Conservation (phyloP, 2,797 vertebrate genomes). For the Momotus momota region DNA sequence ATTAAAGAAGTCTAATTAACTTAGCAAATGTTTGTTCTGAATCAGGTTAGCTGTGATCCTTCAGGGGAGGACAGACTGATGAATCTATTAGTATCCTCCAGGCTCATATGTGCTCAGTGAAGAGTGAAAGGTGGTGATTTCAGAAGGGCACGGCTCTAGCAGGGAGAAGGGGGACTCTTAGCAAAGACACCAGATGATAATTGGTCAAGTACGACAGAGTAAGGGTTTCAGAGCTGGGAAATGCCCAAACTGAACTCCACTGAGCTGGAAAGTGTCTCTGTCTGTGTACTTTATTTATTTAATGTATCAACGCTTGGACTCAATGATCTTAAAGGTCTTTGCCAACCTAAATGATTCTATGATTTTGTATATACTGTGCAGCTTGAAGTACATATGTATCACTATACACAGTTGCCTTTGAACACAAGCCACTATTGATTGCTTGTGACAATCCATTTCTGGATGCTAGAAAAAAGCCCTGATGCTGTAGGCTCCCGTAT, state of each 20-base stretch:
- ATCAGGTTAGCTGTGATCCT: not conserved
- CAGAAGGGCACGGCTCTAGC: not conserved
- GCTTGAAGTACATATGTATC: not conserved
- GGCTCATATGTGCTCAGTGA: not conserved
- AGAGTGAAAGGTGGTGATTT: not conserved
- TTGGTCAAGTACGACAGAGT: not conserved
- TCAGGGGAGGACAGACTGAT: not conserved
- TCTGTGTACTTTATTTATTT: not conserved
- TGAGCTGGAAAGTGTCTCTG: not conserved
- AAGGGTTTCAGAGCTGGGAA: not conserved
- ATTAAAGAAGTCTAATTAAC: not conserved
- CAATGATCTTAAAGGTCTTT: not conserved
- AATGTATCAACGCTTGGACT: not conserved
- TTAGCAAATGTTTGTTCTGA: slow-evolving; percentile 46
- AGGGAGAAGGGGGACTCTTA: not conserved
- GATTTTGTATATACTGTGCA: not conserved
- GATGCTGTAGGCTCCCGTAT: not conserved
- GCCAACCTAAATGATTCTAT: not conserved
- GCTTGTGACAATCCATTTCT: not conserved
- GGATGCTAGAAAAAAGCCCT: not conserved
- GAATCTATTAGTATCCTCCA: not conserved
- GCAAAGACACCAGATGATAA: not conserved
- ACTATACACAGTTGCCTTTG: not conserved
- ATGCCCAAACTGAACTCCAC: not conserved
- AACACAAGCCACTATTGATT: not conserved